Evolutionary conservation across 2,797 vertebrate genomes (phyloP).

Genomic region (Sphaeramia orbicularis): DNA sequence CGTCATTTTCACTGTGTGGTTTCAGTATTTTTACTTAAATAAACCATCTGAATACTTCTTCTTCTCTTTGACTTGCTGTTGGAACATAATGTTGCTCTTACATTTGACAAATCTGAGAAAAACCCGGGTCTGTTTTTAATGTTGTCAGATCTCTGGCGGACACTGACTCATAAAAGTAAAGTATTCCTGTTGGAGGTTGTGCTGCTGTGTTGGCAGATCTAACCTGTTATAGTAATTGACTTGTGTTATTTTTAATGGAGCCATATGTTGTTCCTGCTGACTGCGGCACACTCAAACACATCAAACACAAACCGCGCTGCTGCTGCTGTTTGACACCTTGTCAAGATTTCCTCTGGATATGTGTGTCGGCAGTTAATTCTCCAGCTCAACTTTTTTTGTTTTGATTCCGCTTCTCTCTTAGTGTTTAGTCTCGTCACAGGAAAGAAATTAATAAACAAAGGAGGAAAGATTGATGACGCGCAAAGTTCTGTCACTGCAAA

Average conservation of each 20-base stretch:
- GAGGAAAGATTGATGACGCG: neutral
- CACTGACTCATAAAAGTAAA: conserved; percentile 55
- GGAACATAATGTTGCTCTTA: too few species aligned
- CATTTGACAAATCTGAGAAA: too few species aligned
- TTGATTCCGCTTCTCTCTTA: neutral
- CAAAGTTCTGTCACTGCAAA: neutral
- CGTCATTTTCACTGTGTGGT: too few species aligned
- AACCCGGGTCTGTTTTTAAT: neutral
- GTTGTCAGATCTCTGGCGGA: conserved; percentile 5
- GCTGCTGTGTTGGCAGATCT: conserved; percentile 66
- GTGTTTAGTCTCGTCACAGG: neutral
- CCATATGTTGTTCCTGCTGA: conserved; percentile 77
- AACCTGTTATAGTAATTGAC: conserved; percentile 71
- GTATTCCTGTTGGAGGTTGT: conserved; percentile 27
- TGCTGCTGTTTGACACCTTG: conserved; percentile 57
- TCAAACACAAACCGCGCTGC: conserved; percentile 29
- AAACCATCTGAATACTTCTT: too few species aligned
- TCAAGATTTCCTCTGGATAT: conserved; percentile 55
- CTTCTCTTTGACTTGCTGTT: too few species aligned
- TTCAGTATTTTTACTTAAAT: too few species aligned
- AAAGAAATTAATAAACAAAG: neutral
- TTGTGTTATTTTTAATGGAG: conserved; percentile 76
- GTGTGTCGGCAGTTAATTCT: conserved; percentile 28
- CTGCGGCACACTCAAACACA: conserved; percentile 49
- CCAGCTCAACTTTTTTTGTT: conserved; percentile 26